These are phyloP conservation scores for Dreissena rostriformis DNA, from an alignment of 1,140 invertebrate species.

Conservation along the genomic window DNA sequence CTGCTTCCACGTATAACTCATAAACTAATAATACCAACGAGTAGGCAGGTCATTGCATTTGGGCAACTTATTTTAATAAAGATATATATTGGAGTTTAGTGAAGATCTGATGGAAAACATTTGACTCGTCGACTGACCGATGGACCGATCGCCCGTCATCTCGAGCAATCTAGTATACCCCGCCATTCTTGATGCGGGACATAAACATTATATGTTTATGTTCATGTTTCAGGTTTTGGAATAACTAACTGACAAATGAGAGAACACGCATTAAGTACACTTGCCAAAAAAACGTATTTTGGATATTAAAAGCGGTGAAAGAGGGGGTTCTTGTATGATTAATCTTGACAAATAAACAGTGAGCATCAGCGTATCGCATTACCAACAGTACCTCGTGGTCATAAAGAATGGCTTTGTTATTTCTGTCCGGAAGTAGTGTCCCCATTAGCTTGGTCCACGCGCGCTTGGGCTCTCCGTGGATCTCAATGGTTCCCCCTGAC, in stretches of 20 bases:
- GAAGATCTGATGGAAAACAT: too few relatives aligned
- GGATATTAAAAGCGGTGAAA: background rate
- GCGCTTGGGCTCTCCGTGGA: conserved; percentile 59
- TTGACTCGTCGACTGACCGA: background rate
- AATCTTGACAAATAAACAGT: background rate
- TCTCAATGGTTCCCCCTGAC: conserved; percentile 60
- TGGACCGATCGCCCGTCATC: background rate
- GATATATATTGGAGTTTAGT: background rate
- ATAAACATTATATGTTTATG: background rate
- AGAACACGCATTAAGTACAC: background rate
- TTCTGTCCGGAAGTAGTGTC: conserved; percentile 32
- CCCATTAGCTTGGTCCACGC: conserved; percentile 62
- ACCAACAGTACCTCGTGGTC: background rate
- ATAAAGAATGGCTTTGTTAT: background rate
- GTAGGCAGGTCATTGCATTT: too few relatives aligned
- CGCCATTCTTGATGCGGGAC: too few relatives aligned
- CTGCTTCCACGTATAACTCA: too few relatives aligned
- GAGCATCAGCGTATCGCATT: background rate
- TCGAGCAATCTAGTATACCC: too few relatives aligned
- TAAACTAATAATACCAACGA: too few relatives aligned
- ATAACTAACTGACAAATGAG: background rate
- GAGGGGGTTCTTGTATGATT: background rate
- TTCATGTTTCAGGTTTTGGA: background rate
- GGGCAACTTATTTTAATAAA: background rate
- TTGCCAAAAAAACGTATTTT: background rate